phyloP scores from a whole-genome alignment of 2,113 vertebrate species.

The Atlantisia rogersi region DNA sequence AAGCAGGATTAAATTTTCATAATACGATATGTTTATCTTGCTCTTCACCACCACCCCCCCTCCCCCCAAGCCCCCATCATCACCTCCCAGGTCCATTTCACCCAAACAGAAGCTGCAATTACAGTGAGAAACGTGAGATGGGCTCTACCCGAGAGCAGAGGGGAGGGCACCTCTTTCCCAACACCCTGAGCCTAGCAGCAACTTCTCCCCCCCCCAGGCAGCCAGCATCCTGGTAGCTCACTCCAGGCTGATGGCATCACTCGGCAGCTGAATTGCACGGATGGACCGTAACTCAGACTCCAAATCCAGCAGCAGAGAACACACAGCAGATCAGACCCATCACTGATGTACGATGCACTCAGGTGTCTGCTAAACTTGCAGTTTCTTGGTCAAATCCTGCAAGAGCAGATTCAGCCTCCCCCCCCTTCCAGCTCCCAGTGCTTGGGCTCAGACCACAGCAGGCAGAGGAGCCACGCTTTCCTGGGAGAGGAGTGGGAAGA shows the following conservation, averaged over 20 bases:
- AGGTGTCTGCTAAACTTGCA: not conserved
- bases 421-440: not conserved
- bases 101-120: constrained; percentile 42
- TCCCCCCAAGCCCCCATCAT: not conserved
- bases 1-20: constrained; percentile 77
- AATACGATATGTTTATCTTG: constrained; percentile 65
- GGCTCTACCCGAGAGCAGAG: not conserved
- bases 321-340: not conserved
- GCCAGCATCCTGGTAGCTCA: not conserved
- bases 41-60: constrained; percentile 6
- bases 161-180: not conserved
- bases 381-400: not conserved
- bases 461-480: not conserved
- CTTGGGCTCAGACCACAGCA: not conserved
- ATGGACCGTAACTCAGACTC: not conserved
- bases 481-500: not conserved
- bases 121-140: not conserved
- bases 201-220: not conserved
- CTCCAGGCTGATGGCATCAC: not conserved
- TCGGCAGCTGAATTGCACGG: not conserved
- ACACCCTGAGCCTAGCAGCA: not conserved
- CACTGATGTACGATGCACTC: not conserved
- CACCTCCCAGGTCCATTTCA: constrained; percentile 20
- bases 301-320: constrained; percentile 22
- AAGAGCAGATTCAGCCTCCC: not conserved